Evolutionary conservation across 2,888 invertebrate species (phyloP).

Genomic region (Calameuta pallipes): DNA sequence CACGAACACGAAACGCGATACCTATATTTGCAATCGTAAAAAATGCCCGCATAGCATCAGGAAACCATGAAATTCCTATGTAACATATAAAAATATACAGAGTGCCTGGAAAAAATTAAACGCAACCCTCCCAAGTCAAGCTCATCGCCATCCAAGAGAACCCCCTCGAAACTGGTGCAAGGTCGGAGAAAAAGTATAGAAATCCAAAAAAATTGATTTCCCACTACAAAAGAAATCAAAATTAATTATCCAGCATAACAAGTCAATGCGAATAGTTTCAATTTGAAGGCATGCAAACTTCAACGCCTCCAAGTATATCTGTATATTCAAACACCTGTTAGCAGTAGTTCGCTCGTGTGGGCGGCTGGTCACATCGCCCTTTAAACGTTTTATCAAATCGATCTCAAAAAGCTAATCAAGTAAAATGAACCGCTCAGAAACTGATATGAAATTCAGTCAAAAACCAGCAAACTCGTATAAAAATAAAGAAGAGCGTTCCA

Average conservation of each 20-base stretch:
- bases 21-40: not conserved
- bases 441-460: not conserved
- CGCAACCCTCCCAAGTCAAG: not conserved
- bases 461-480: not conserved
- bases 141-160: not conserved
- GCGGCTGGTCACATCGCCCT: conserved; percentile 36
- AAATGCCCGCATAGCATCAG: not conserved
- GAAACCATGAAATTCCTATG: not conserved
- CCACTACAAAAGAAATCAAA: not conserved
- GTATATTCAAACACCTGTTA: conserved; percentile 64
- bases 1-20: not conserved
- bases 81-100: not conserved
- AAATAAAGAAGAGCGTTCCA: not conserved
- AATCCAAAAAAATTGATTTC: not conserved
- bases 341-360: conserved; percentile 42
- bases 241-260: not conserved
- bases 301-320: conserved; percentile 46
- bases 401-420: not conserved
- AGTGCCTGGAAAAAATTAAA: not conserved
- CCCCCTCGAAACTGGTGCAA: not conserved
- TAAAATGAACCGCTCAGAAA: not conserved
- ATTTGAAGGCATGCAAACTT: not conserved
- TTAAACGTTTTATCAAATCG: conserved; percentile 28
- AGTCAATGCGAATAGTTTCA: not conserved
- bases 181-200: not conserved